Base-by-base conservation (phyloP, 2,888 invertebrate species). In the Gymnosoma rotundatum region DNA sequence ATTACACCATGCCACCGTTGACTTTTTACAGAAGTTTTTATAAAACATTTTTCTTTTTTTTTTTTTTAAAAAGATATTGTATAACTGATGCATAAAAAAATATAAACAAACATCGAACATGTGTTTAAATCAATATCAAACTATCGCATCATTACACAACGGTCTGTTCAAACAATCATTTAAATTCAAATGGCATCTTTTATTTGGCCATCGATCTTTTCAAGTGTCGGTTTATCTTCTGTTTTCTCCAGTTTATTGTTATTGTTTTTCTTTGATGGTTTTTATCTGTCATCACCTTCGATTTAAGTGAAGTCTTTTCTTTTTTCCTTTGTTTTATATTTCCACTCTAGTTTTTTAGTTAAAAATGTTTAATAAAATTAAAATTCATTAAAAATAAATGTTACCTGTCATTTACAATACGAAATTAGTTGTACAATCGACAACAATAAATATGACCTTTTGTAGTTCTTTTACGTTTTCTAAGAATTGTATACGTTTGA, bases 201-300 rank as follows among this genome's bases (percentile, higher is more conserved):
- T 45, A 63, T 70, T 63, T 60, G 18, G 8, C 61, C 36, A 45
- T 63, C 21, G 54, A 54, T 69, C 54, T 64, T 56, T 50, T 16
- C 32, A 21, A 38, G 21, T 58, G 58, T 48, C 50, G 25, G 12
- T 66, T 32, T 7, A 32, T 32, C 8, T 32, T 32, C 45, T 7
- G 16, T 21, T 58, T 54, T 32, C 25, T 36, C 36, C 7, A 42
- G 2, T 4, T 32, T 32, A 32, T 60, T 38, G 8, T 25, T 6
- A 20, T 50, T 38, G n/a, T 50, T 63, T 14, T n/a, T 58, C 38
- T 66, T 45, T 52, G 6, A 45, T 45, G 67, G 61, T 63, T 81
- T 69, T 61, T 70, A 64, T 70, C 75, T 75, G 75, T 81, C 81
- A 70, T 64, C 81, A 25, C 69, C 36, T 75, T 66, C 32, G 14